Conservation (phyloP, 2,888 invertebrate species). For the Diadegma fenestrale region DNA sequence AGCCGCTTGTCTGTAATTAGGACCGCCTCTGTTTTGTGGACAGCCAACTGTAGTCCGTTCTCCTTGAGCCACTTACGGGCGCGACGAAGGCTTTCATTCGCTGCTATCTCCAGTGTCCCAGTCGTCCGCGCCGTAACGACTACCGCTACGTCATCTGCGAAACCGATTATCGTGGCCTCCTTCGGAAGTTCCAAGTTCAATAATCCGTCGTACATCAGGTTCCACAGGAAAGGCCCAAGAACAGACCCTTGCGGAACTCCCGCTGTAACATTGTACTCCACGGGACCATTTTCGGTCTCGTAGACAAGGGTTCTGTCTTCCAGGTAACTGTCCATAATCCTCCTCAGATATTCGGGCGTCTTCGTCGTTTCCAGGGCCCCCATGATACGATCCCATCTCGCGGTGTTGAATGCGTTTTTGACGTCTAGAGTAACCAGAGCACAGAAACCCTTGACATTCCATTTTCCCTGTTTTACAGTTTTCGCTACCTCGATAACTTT, state of each 20-base stretch:
- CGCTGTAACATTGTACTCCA: conserved; percentile 10
- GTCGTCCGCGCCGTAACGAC: no score
- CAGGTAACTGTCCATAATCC: conserved; percentile 47
- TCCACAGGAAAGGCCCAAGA: conserved; percentile 32
- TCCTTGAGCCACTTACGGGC: conserved; percentile 20
- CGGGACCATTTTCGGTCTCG: conserved; percentile 30
- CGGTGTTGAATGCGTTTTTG: conserved; percentile 42
- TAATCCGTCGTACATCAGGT: conserved; percentile 49
- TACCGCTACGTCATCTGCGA: conserved; percentile 22
- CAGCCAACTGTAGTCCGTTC: neutral
- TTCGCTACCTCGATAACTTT: no score
- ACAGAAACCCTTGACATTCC: no score
- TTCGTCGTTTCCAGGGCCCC: neutral
- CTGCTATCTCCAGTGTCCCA: neutral
- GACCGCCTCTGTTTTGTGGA: no score
- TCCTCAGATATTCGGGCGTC: conserved; percentile 31
- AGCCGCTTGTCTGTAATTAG: conserved; percentile 7
- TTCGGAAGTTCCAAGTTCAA: conserved; percentile 20
- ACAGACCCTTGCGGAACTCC: conserved; percentile 43
- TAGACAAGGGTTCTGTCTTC: conserved; percentile 29
- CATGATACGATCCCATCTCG: conserved; percentile 40
- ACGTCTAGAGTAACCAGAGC: no score
- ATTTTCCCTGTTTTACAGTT: no score
- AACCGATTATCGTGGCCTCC: conserved; percentile 21
- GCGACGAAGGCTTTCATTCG: conserved; percentile 23